Percentiles rank a stretch among this genome's conserved stretches.
These are phyloP conservation scores for Euura lappo DNA, from an alignment of 1,140 invertebrate genomes.

Conservation along the genomic window DNA sequence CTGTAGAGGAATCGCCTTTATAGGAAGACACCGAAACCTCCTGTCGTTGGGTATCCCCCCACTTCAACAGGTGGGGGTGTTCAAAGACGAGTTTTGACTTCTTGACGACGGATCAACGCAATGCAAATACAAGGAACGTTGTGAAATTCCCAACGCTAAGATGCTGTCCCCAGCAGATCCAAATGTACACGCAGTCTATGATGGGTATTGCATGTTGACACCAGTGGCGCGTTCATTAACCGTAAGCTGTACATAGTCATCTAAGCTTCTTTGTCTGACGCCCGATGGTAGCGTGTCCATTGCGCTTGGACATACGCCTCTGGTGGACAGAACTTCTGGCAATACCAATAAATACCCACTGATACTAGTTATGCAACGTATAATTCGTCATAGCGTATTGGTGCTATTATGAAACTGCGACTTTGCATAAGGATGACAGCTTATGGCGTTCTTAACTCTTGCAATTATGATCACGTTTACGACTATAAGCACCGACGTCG, in stretches of 20 bases:
- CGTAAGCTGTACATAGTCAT: no score
- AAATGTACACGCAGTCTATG: no score
- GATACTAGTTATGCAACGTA: neutral
- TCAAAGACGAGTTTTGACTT: constrained; percentile 5
- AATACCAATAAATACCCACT: no score
- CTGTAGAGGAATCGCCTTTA: constrained; percentile 30
- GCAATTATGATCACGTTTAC: no score
- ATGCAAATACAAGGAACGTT: neutral
- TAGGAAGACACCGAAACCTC: constrained; percentile 30
- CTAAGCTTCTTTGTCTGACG: no score
- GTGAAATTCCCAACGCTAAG: neutral
- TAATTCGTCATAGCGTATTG: neutral
- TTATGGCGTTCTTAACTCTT: no score
- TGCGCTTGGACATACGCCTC: no score
- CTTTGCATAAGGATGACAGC: neutral
- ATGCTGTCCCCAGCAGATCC: neutral
- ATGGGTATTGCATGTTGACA: no score
- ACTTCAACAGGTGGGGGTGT: constrained; percentile 14
- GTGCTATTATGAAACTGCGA: neutral
- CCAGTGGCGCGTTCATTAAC: no score
- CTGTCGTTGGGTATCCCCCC: constrained; percentile 22
- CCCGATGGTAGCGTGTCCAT: no score
- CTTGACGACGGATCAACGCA: neutral
- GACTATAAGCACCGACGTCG: no score
- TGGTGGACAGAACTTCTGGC: no score